Evolutionary conservation across 2,888 invertebrate species (phyloP).

Genomic region (Drosophila parthenogenetica): DNA sequence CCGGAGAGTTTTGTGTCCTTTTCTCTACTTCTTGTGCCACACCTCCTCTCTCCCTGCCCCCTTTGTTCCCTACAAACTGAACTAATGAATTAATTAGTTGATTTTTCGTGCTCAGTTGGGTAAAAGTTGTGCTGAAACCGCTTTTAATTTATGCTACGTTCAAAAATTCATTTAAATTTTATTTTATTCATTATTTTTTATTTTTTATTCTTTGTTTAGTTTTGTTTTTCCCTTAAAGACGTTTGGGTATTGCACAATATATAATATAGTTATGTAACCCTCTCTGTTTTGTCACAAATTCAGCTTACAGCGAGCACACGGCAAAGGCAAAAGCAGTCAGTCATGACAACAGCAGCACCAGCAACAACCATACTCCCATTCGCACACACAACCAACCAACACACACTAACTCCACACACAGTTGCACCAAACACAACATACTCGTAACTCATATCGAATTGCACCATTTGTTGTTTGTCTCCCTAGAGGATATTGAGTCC

Average conservation of each 20-base stretch:
- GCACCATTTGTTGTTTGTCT: constrained; percentile 77
- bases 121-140: constrained; percentile 33
- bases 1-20: background rate
- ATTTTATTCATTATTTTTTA: constrained; percentile 41
- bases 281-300: constrained; percentile 56
- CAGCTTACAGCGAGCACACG: constrained; percentile 47
- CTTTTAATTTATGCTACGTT: constrained; percentile 49
- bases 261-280: constrained; percentile 51
- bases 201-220: constrained; percentile 44
- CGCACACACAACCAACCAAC: constrained; percentile 13
- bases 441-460: constrained; percentile 71
- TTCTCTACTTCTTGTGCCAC: background rate
- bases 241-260: constrained; percentile 44
- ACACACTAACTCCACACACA: constrained; percentile 14
- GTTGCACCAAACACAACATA: constrained; percentile 33
- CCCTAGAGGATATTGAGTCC: constrained; percentile 59
- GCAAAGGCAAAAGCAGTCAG: constrained; percentile 63
- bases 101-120: constrained; percentile 44
- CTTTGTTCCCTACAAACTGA: constrained; percentile 1
- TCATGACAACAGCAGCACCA: constrained; percentile 21
- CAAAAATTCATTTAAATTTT: constrained; percentile 50
- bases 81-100: constrained; percentile 77
- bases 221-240: constrained; percentile 49
- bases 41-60: background rate
- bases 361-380: constrained; percentile 4